Percentiles rank a stretch among this genome's conserved stretches.
Evolutionary conservation across 2,888 invertebrate species (phyloP).

Genomic region (Drosophila falleni): DNA sequence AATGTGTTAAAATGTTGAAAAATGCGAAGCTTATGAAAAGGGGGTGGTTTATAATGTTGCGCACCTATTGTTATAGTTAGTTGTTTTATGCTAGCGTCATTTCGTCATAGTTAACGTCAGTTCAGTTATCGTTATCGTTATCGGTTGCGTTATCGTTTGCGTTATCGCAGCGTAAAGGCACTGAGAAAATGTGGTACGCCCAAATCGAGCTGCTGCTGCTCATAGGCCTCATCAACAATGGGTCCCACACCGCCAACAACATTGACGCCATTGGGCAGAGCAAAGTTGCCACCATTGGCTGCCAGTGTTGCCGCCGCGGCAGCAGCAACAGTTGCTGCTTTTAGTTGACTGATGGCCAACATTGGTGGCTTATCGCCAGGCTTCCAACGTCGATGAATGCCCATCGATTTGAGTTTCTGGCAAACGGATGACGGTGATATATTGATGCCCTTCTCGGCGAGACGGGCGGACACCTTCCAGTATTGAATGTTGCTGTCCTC

Average conservation of each 20-base stretch:
- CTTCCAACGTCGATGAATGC: conserved; percentile 85
- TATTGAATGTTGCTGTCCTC: conserved; percentile 85
- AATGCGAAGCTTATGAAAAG: not conserved
- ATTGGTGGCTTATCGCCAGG: conserved; percentile 84
- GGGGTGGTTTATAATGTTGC: not conserved
- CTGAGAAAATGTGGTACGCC: conserved; percentile 84
- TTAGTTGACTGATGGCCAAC: conserved; percentile 81
- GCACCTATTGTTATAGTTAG: not conserved
- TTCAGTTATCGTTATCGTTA: conserved; percentile 11
- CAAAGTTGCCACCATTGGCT: conserved; percentile 42
- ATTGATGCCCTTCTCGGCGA: conserved; percentile 84
- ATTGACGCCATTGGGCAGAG: conserved; percentile 46
- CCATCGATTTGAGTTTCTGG: conserved; percentile 85
- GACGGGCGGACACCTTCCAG: conserved; percentile 84
- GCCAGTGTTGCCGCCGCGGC: conserved; percentile 31
- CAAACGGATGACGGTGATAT: conserved; percentile 85
- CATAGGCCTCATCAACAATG: conserved; percentile 74
- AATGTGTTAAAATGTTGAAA: not conserved
- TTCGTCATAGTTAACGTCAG: not conserved
- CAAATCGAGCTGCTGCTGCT: conserved; percentile 84
- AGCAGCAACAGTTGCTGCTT: conserved; percentile 65
- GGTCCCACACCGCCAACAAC: conserved; percentile 41
- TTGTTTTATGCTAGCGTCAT: not conserved
- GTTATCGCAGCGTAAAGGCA: conserved; percentile 75
- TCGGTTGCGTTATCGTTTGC: conserved; percentile 1